Conservation (phyloP, 2,113 vertebrate species). For the Paralichthys olivaceus region DNA sequence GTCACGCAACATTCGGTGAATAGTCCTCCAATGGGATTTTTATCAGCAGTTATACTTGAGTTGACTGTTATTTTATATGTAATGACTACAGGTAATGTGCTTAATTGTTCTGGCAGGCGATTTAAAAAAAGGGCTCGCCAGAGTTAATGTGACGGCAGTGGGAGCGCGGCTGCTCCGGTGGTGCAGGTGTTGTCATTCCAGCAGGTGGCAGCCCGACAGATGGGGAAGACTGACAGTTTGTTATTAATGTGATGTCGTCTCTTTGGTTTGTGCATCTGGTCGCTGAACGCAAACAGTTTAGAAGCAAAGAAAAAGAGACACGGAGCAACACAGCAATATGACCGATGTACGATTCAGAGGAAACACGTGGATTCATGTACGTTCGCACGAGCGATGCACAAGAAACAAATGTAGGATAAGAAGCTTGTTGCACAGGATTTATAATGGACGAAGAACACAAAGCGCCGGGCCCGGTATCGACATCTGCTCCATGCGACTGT, state of each 20-base stretch:
- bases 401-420: too few relatives aligned
- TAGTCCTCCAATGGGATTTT: background rate
- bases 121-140: background rate
- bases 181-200: slow-evolving; percentile 55
- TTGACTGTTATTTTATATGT: background rate
- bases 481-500: too few relatives aligned
- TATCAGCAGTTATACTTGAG: background rate
- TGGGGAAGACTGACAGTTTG: slow-evolving; percentile 55
- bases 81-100: background rate
- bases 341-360: too few relatives aligned
- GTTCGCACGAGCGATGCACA: too few relatives aligned
- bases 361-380: too few relatives aligned
- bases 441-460: too few relatives aligned
- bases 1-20: background rate
- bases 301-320: background rate
- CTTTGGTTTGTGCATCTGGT: slow-evolving; percentile 37
- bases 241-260: slow-evolving; percentile 39
- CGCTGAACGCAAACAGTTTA: background rate
- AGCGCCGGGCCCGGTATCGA: too few relatives aligned
- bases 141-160: slow-evolving; percentile 30
- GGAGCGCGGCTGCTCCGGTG: slow-evolving; percentile 13
- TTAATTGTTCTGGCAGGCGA: slow-evolving; percentile 5
- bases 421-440: too few relatives aligned
- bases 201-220: slow-evolving; percentile 53
- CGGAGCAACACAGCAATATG: background rate